Percentiles rank a stretch among this genome's conserved stretches.
phyloP scores from a whole-genome alignment of 1,140 invertebrate genomes.

The Ptiloglossa arizonensis region DNA sequence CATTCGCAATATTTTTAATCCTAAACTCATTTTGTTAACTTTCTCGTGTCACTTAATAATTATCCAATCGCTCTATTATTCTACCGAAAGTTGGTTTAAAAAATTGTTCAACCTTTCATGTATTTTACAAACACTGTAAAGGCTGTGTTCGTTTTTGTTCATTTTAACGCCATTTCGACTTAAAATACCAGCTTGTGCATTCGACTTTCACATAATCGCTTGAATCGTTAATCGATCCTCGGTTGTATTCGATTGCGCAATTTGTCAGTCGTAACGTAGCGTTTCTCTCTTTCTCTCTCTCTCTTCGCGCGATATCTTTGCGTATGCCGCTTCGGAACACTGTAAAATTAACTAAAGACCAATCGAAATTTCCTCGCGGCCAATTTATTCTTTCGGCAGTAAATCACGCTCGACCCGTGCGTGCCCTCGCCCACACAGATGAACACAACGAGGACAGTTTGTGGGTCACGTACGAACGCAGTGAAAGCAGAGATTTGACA shows the following conservation, averaged over 20 bases:
- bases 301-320: not conserved
- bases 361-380: constrained; percentile 11
- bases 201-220: constrained; percentile 10
- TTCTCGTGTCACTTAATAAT: no score
- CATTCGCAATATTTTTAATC: no score
- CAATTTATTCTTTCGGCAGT: constrained; percentile 4
- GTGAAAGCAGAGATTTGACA: constrained; percentile 67
- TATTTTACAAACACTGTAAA: no score
- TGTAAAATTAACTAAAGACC: constrained; percentile 1
- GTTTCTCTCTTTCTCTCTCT: not conserved
- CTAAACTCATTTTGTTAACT: no score
- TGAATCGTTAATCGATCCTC: constrained; percentile 8
- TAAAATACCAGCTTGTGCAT: not conserved
- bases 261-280: not conserved
- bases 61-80: no score
- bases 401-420: constrained; percentile 20
- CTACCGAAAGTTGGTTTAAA: no score
- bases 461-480: constrained; percentile 54
- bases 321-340: not conserved
- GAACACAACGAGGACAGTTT: constrained; percentile 40
- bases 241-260: constrained; percentile 22
- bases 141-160: not conserved
- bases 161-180: not conserved
- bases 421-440: not conserved
- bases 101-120: no score